These are phyloP conservation scores for Orcinus orca DNA, from an alignment of 2,113 vertebrate species.

Conservation along the genomic window DNA sequence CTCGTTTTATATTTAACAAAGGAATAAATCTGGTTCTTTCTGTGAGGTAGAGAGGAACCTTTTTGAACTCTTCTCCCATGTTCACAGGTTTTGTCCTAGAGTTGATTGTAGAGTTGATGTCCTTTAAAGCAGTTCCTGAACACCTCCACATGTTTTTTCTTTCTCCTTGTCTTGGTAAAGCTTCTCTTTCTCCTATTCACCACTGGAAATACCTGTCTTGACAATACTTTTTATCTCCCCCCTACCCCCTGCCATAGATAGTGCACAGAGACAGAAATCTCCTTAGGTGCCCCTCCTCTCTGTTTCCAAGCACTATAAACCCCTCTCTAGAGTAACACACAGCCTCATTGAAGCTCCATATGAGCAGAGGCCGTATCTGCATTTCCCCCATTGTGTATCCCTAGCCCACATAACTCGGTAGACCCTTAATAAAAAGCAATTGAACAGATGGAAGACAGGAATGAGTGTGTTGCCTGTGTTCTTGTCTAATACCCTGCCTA, in stretches of 20 bases:
- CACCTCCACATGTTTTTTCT: not conserved
- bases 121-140: not conserved
- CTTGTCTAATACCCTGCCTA: not conserved
- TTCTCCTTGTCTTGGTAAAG: not conserved
- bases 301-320: not conserved
- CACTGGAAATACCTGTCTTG: not conserved
- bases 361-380: not conserved
- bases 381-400: not conserved
- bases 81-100: not conserved
- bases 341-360: not conserved
- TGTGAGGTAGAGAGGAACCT: not conserved
- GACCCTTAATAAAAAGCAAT: not conserved
- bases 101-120: not conserved
- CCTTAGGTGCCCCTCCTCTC: not conserved
- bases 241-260: not conserved
- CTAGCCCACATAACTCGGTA: not conserved
- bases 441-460: not conserved
- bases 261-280: not conserved
- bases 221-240: not conserved
- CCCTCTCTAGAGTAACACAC: not conserved
- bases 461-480: not conserved
- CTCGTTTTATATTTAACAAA: conserved; percentile 36
- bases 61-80: not conserved
- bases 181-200: not conserved
- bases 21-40: not conserved